Percentiles rank a stretch among this genome's conserved stretches.
Evolutionary conservation across 2,113 vertebrate genomes (phyloP).

Genomic region (Onychostoma macrolepis): DNA sequence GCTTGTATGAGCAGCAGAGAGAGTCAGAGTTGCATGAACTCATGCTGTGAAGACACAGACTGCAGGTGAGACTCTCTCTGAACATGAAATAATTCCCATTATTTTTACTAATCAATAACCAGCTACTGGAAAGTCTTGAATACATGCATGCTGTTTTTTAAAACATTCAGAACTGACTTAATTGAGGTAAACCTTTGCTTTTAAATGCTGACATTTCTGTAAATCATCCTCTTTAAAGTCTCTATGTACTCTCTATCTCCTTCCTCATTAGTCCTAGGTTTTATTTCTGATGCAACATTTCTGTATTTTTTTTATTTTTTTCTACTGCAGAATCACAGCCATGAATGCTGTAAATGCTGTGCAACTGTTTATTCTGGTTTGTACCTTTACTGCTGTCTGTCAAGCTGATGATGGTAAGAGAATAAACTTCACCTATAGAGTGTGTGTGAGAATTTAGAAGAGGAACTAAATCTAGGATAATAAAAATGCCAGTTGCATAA

Average conservation of each 20-base stretch:
- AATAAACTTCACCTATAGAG: not conserved
- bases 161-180: no score
- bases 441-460: not conserved
- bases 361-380: not conserved
- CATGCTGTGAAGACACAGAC: not conserved
- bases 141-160: no score
- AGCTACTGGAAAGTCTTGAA: no score
- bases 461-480: not conserved
- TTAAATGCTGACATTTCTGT: not conserved
- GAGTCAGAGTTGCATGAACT: not conserved
- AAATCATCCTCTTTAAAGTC: not conserved
- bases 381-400: not conserved
- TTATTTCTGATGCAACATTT: not conserved
- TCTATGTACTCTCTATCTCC: not conserved
- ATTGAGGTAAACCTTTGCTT: no score
- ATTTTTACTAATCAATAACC: no score
- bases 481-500: not conserved
- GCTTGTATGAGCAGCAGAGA: not conserved
- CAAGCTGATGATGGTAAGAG: not conserved
- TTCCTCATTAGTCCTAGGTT: not conserved
- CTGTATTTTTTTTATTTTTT: no score
- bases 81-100: no score
- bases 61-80: not conserved
- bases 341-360: not conserved
- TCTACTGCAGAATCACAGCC: not conserved